Percentiles rank a stretch among this genome's conserved stretches.
Evolutionary conservation across 2,113 vertebrate species (phyloP).

Genomic region (Alethe castanea): DNA sequence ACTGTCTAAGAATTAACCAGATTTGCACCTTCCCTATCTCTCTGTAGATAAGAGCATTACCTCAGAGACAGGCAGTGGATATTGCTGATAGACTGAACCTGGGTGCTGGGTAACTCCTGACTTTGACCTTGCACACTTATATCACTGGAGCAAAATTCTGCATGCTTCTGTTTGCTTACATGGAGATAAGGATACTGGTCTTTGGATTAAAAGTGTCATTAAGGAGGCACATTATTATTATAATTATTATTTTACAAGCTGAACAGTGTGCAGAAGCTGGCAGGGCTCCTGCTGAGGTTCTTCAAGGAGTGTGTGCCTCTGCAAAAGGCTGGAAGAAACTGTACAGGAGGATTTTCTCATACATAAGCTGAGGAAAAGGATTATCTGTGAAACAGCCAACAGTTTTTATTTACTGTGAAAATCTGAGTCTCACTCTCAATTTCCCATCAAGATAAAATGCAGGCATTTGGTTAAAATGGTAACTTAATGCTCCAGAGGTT

Average conservation of each 20-base stretch:
- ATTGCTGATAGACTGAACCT: background rate
- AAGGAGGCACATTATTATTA: background rate
- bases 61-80: background rate
- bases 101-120: background rate
- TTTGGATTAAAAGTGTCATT: background rate
- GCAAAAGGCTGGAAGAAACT: background rate
- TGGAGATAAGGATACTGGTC: background rate
- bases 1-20: background rate
- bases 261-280: background rate
- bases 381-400: slow-evolving; percentile 1
- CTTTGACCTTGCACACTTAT: background rate
- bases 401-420: slow-evolving; percentile 58
- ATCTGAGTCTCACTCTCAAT: slow-evolving; percentile 4
- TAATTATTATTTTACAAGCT: background rate
- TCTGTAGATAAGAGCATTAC: background rate
- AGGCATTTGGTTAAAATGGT: slow-evolving; percentile 60
- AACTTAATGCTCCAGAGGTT: slow-evolving; percentile 57
- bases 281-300: background rate
- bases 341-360: background rate
- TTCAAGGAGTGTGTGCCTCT: background rate
- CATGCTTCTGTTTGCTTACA: background rate
- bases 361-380: background rate
- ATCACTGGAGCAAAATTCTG: background rate
- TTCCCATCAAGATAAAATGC: slow-evolving; percentile 52
- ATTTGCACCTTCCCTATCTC: background rate